Evolutionary conservation across 2,113 vertebrate species (phyloP).

Genomic region (Pelecanoides urinatrix): DNA sequence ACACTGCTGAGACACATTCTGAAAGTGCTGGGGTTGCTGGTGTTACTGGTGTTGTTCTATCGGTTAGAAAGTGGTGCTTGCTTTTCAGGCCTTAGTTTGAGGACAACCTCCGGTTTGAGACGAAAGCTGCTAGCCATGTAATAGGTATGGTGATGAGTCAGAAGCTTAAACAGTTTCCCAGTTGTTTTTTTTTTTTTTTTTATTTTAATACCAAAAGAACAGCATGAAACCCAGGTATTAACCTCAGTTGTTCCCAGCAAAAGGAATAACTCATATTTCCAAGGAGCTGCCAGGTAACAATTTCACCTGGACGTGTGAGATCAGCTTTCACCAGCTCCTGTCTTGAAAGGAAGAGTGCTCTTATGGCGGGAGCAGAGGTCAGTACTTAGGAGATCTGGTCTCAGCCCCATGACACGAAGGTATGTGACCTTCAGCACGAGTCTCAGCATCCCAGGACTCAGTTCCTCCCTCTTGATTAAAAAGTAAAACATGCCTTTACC

Average conservation of each 20-base stretch:
- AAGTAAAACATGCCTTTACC: not conserved
- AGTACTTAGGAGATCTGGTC: constrained; percentile 13
- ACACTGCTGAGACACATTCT: not conserved
- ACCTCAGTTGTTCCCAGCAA: not conserved
- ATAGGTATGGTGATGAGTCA: not conserved
- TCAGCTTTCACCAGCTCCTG: constrained; percentile 27
- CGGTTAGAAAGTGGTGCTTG: not conserved
- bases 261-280: not conserved
- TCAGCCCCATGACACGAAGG: constrained; percentile 23
- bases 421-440: constrained; percentile 20
- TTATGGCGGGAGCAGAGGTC: constrained; percentile 21
- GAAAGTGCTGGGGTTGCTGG: not conserved
- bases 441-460: not conserved
- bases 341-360: constrained; percentile 36
- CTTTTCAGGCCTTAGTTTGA: not conserved
- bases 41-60: not conserved
- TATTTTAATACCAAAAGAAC: not conserved
- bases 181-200: not conserved
- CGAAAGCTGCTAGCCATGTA: not conserved
- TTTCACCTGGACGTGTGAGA: not conserved
- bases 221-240: not conserved
- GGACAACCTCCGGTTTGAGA: not conserved
- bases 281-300: not conserved
- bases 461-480: not conserved
- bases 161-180: not conserved